These are phyloP conservation scores for Thinocorus orbignyianus DNA, from an alignment of 2,113 vertebrate species.

Conservation along the genomic window DNA sequence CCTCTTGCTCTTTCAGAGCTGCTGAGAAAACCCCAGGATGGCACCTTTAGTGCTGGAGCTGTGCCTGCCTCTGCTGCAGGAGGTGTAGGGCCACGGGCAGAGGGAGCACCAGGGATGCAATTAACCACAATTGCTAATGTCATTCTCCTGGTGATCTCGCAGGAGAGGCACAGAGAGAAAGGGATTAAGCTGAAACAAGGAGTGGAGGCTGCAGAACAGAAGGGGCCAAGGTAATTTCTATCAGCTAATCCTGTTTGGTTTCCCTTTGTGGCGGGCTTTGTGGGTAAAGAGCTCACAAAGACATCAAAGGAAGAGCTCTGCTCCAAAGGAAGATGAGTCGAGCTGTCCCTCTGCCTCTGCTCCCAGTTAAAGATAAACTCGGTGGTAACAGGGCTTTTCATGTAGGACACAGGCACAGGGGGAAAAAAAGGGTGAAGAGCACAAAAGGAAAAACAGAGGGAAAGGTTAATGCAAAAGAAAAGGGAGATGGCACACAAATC, in stretches of 20 bases:
- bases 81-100: not conserved
- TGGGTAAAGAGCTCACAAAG: conserved; percentile 52
- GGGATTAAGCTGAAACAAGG: conserved; percentile 50
- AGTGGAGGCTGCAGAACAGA: conserved; percentile 35
- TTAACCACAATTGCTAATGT: not conserved
- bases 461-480: not conserved
- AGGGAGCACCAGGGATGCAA: not conserved
- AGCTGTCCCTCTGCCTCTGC: not conserved
- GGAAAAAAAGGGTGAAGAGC: not conserved
- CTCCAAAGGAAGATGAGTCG: conserved; percentile 19
- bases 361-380: conserved; percentile 36
- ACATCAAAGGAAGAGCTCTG: conserved; percentile 64
- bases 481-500: not conserved
- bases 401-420: not conserved
- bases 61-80: not conserved
- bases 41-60: not conserved
- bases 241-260: conserved; percentile 68
- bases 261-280: conserved; percentile 36
- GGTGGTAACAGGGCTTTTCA: not conserved
- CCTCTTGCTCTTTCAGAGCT: not conserved
- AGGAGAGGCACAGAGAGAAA: not conserved
- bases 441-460: not conserved
- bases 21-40: not conserved
- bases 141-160: not conserved
- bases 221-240: conserved; percentile 55